A percentile compares a stretch with the other conserved stretches of the same genome.
phyloP scores from a whole-genome alignment of 1,140 invertebrate species.

The Solen grandis region DNA sequence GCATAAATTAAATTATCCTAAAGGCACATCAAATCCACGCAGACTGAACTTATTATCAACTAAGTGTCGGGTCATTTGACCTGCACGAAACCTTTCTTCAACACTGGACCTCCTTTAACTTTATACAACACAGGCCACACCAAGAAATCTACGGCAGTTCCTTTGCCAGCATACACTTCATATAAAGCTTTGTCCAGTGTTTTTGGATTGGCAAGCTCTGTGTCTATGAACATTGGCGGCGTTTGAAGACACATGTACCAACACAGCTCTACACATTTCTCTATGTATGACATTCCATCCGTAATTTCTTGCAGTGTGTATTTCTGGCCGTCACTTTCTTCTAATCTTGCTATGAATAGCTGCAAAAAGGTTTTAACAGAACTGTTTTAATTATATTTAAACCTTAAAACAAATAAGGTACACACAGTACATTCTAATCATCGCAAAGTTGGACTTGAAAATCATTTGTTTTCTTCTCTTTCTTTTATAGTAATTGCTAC shows the following conservation, averaged over 20 bases:
- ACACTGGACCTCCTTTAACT: slow-evolving; percentile 1
- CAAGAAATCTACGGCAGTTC: slow-evolving; percentile 40
- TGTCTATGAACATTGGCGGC: slow-evolving; percentile 26
- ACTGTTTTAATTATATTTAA: background rate
- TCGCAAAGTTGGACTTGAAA: background rate
- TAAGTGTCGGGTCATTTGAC: too few relatives aligned
- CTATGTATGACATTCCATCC: slow-evolving; percentile 46
- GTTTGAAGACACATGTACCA: slow-evolving; percentile 37
- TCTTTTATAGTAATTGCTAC: background rate
- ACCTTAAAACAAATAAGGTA: background rate
- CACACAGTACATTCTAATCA: background rate
- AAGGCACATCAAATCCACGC: too few relatives aligned
- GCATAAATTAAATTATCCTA: too few relatives aligned
- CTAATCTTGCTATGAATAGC: slow-evolving; percentile 37
- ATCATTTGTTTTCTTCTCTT: background rate
- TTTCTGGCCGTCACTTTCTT: slow-evolving; percentile 6
- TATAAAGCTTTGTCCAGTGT: slow-evolving; percentile 48
- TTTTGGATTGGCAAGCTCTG: slow-evolving; percentile 13
- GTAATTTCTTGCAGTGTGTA: slow-evolving; percentile 45
- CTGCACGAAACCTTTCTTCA: slow-evolving; percentile 40
- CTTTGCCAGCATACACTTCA: slow-evolving; percentile 43
- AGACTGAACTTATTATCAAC: too few relatives aligned
- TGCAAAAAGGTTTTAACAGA: slow-evolving; percentile 1
- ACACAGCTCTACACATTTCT: slow-evolving; percentile 32
- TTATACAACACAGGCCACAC: slow-evolving; percentile 43